Evolutionary conservation across 2,113 vertebrate species (phyloP).

Genomic region (Paraplagusia blochii): DNA sequence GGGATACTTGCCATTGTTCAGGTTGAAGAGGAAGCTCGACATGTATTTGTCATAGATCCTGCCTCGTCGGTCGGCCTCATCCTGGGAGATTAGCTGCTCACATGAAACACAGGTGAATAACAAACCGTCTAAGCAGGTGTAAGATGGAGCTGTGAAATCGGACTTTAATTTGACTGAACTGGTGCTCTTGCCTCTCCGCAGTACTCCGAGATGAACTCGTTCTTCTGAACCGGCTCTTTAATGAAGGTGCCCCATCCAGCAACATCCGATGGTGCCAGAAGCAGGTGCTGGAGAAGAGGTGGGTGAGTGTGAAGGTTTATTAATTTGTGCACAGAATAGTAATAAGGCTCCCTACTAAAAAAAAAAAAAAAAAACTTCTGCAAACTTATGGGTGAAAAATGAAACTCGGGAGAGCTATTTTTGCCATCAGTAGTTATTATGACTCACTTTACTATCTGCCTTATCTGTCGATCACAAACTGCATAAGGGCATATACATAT

Average conservation of each 20-base stretch:
- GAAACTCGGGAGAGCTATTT: no score
- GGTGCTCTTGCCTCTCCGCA: conserved; percentile 88
- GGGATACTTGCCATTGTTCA: conserved; percentile 88
- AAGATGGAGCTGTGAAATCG: no score
- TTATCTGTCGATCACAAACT: no score
- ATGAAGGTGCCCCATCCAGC: conserved; percentile 99
- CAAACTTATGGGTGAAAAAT: no score
- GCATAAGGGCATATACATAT: no score
- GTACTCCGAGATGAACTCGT: conserved; percentile 98
- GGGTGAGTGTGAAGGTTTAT: neutral
- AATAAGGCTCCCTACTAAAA: no score
- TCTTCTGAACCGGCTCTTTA: conserved; percentile 97
- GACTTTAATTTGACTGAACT: neutral
- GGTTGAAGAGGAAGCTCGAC: conserved; percentile 99
- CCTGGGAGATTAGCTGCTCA: conserved; percentile 93
- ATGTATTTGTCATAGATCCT: conserved; percentile 99
- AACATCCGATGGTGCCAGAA: conserved; percentile 93
- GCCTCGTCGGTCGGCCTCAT: conserved; percentile 94
- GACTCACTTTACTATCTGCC: no score
- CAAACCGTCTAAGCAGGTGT: neutral
- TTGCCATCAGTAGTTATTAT: no score
- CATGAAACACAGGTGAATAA: conserved; percentile 16
- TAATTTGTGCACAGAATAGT: no score
- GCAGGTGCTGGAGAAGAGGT: conserved; percentile 81
- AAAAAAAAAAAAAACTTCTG: no score